Conservation (phyloP, 2,113 vertebrate genomes). For the Podocnemis expansa region DNA sequence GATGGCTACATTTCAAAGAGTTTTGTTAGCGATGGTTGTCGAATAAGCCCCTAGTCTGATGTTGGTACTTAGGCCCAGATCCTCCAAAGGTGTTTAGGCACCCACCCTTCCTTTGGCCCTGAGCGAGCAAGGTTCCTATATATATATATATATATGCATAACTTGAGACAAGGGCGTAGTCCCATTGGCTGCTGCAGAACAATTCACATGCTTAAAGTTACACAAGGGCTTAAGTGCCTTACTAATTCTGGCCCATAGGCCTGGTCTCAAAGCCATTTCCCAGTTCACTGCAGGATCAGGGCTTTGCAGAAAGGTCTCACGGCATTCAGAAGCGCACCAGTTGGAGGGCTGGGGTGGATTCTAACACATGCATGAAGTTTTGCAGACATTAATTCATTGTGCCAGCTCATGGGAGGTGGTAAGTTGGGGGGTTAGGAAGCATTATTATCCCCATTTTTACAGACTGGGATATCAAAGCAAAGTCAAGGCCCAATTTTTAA, state of each 20-base stretch:
- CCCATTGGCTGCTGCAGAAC: background rate
- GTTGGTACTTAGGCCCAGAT: background rate
- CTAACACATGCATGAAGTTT: background rate
- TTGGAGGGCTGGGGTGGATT: background rate
- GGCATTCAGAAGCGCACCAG: background rate
- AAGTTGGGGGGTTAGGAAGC: too few species aligned
- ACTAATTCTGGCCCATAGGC: background rate
- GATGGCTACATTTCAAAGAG: background rate
- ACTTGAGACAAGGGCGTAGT: background rate
- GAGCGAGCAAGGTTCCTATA: background rate
- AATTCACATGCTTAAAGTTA: too few species aligned
- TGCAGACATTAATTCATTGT: background rate
- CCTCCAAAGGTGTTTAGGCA: background rate
- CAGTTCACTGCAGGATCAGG: background rate
- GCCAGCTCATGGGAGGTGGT: too few species aligned
- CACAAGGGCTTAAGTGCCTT: background rate
- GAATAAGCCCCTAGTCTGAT: background rate
- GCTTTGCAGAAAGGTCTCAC: background rate
- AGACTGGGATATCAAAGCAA: too few species aligned
- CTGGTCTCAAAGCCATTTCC: background rate
- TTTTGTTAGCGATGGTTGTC: background rate
- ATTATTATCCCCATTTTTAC: too few species aligned
- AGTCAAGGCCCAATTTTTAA: too few species aligned
- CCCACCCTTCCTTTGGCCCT: background rate
- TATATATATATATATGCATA: background rate